phyloP scores from a whole-genome alignment of 1,140 invertebrate species.

The Ceratosolen fusciceps region DNA sequence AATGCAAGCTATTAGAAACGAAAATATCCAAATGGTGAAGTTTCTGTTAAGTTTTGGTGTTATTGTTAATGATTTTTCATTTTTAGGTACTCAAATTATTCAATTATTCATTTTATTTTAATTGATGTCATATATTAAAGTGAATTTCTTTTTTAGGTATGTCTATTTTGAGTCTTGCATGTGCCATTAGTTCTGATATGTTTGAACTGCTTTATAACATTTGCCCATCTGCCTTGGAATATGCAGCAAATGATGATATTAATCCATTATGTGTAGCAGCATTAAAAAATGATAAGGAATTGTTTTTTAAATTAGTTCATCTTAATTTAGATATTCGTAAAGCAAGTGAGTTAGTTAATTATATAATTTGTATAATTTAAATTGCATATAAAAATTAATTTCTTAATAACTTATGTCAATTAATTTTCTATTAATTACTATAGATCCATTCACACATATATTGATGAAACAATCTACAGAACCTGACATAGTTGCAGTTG shows the following conservation, averaged over 20 bases:
- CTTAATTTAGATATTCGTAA: slow-evolving; percentile 55
- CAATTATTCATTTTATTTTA: slow-evolving; percentile 12
- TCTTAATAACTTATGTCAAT: slow-evolving; percentile 19
- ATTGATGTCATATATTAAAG: slow-evolving; percentile 13
- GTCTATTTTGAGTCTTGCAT: slow-evolving; percentile 61
- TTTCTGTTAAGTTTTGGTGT: slow-evolving; percentile 65
- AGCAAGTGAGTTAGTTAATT: slow-evolving; percentile 54
- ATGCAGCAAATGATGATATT: slow-evolving; percentile 60
- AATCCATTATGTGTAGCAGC: slow-evolving; percentile 65
- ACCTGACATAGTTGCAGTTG: slow-evolving; percentile 58
- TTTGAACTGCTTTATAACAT: slow-evolving; percentile 60
- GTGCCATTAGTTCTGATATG: slow-evolving; percentile 60
- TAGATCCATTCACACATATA: slow-evolving; percentile 65
- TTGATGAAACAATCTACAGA: slow-evolving; percentile 62
- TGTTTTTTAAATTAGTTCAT: slow-evolving; percentile 60
- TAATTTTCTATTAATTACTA: no score
- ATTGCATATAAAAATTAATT: slow-evolving; percentile 19
- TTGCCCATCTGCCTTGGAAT: slow-evolving; percentile 57
- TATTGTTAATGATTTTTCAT: slow-evolving; percentile 66
- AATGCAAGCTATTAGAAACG: slow-evolving; percentile 71
- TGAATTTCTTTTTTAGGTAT: slow-evolving; percentile 61
- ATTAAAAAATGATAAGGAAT: slow-evolving; percentile 63
- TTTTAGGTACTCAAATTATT: slow-evolving; percentile 63
- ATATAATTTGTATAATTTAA: slow-evolving; percentile 18
- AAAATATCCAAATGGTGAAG: slow-evolving; percentile 65